Conservation (phyloP, 2,113 vertebrate genomes). For the Macheiramphus alcinus region DNA sequence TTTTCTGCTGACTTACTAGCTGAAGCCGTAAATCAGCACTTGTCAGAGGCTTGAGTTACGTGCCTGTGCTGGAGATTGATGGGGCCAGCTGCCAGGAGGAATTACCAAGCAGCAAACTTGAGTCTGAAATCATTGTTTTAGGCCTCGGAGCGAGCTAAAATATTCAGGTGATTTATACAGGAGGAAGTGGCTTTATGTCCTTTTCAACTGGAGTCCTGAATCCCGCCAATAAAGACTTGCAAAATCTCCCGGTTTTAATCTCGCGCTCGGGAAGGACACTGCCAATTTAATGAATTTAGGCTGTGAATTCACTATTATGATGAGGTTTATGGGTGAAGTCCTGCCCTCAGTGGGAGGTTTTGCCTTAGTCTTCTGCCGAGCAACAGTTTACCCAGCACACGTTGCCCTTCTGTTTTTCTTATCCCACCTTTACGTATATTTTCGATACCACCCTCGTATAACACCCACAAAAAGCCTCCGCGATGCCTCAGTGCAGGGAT, state of each 20-base stretch:
- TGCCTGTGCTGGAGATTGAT: background rate
- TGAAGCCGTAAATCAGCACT: background rate
- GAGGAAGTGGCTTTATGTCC: conserved; percentile 16
- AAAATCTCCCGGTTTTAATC: background rate
- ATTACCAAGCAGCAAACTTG: background rate
- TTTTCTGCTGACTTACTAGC: conserved; percentile 26
- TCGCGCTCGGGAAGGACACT: accelerated
- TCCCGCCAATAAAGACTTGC: background rate
- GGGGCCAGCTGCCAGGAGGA: conserved; percentile 24
- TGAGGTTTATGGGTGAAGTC: background rate
- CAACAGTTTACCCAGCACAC: accelerated
- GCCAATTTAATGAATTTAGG: background rate
- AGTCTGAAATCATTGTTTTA: background rate
- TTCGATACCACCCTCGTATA: background rate
- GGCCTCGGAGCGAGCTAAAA: background rate
- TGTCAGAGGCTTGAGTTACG: background rate
- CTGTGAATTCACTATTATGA: background rate
- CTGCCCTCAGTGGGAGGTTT: background rate
- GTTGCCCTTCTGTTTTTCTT: background rate
- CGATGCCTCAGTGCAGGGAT: accelerated
- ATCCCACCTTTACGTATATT: background rate
- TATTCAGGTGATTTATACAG: background rate
- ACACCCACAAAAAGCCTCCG: background rate
- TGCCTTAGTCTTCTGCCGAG: background rate
- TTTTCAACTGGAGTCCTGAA: background rate